Conservation (phyloP, 1,140 invertebrate species). For the Drosophila nikananu region DNA sequence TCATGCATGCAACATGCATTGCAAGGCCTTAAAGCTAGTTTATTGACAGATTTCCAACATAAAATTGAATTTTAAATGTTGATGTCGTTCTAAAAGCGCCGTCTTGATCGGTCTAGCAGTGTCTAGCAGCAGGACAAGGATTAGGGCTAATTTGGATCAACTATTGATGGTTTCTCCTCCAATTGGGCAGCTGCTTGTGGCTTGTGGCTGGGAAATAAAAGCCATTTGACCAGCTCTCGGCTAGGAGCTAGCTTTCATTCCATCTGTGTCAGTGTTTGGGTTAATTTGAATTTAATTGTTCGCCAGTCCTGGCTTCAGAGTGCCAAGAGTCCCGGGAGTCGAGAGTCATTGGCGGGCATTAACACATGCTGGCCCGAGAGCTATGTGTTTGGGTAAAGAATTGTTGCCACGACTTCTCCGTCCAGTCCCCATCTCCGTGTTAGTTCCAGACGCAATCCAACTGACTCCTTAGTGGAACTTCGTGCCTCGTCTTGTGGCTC, state of each 20-base stretch:
- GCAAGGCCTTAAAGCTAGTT: background rate
- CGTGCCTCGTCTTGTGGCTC: slow-evolving; percentile 60
- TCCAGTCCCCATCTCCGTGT: slow-evolving; percentile 2
- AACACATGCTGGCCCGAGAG: slow-evolving; percentile 57
- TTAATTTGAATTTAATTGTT: slow-evolving; percentile 79
- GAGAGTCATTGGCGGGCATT: slow-evolving; percentile 52
- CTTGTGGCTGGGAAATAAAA: slow-evolving; percentile 39
- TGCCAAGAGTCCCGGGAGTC: background rate
- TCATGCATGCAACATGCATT: background rate
- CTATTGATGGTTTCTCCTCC: slow-evolving; percentile 25
- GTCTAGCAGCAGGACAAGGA: background rate
- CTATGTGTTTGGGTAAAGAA: slow-evolving; percentile 80
- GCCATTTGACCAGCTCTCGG: slow-evolving; percentile 32
- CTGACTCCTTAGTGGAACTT: slow-evolving; percentile 42
- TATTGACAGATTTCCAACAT: background rate
- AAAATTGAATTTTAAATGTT: background rate
- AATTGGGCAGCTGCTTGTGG: slow-evolving; percentile 20
- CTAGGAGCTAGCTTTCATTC: slow-evolving; percentile 21
- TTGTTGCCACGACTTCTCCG: slow-evolving; percentile 41
- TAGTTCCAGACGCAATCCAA: slow-evolving; percentile 1
- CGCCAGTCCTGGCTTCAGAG: slow-evolving; percentile 1
- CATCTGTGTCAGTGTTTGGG: slow-evolving; percentile 47
- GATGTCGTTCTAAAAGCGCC: no score
- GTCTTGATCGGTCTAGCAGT: background rate
- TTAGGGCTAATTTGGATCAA: slow-evolving; percentile 19